Base-by-base conservation (phyloP, 2,113 vertebrate genomes). In the Urocitellus parryii region DNA sequence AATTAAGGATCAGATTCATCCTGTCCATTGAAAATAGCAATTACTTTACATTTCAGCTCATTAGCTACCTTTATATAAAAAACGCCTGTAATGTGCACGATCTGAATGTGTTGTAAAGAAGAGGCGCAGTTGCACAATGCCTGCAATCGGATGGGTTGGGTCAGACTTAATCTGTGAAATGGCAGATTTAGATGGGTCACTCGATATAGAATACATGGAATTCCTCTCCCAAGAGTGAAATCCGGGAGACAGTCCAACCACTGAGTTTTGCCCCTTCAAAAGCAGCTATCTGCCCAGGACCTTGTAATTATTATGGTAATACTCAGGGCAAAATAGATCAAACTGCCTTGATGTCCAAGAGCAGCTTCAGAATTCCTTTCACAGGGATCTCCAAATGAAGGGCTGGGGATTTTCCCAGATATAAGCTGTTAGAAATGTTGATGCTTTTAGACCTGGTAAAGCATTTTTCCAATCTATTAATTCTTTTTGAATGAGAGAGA, bases 241-340 rank as follows among this genome's bases (percentile, higher is more conserved):
- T 94, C 72, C 14, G 22, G 48, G 74, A 90, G 78, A 81, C 29
- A 42, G 51, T 92, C 63, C 82, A 72, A 17, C 42, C 84, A 81
- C 45, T 32, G 72, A 93, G n/a, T 95, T 92, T 85, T 84, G 84
- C 72, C 72, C 76, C 87, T 92, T 93, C 91, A 88, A 97, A 97
- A 96, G 81, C 73, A 95, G 87, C 84, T 96, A 53, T 84, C 95
- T 90, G 80, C 65, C 20, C 20, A 42, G 77, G 92, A 61, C 73
- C 73, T 94, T 87, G 86, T 88, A 20, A 97, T 98, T 98, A 88
- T 97, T 81, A 97, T 97, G 96, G 76, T 96, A 97, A 97, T 97
- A 70, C 77, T 56, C 24, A 63, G 86, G 95, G 85, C 93, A 87
- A 45, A 82, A 93, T 45, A 1, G 93, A 83, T 72, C 72, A 93